These are phyloP conservation scores for Aphidius colemani DNA, from an alignment of 2,888 invertebrate species.

Conservation along the genomic window DNA sequence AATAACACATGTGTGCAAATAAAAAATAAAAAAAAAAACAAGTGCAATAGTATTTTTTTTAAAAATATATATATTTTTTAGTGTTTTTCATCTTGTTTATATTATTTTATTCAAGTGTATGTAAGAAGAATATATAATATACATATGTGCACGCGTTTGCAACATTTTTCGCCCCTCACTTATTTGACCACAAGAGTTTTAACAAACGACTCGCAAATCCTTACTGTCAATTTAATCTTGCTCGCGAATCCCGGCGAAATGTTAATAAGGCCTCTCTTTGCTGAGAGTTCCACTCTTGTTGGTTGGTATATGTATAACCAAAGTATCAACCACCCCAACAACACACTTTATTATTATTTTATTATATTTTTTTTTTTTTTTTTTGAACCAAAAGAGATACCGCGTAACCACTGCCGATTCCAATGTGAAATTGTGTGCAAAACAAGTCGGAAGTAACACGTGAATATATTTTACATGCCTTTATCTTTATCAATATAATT, in stretches of 20 bases:
- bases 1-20: too few species aligned
- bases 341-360: slow-evolving; percentile 7
- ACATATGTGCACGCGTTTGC: too few species aligned
- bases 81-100: too few species aligned
- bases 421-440: slow-evolving; percentile 38
- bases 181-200: slow-evolving; percentile 38
- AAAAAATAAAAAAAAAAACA: too few species aligned
- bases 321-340: slow-evolving; percentile 5
- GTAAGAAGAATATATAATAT: too few species aligned
- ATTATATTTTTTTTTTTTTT: slow-evolving; percentile 11
- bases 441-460: slow-evolving; percentile 14
- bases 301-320: too few species aligned
- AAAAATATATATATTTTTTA: too few species aligned
- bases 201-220: slow-evolving; percentile 61
- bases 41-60: too few species aligned
- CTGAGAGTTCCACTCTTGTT: slow-evolving; percentile 33
- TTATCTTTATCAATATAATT: too few species aligned
- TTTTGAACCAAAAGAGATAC: slow-evolving; percentile 32
- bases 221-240: slow-evolving; percentile 60
- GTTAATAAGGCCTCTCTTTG: slow-evolving; percentile 58
- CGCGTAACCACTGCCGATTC: slow-evolving; percentile 24
- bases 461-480: slow-evolving; percentile 19
- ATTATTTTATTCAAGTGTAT: too few species aligned
- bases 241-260: slow-evolving; percentile 58
- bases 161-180: slow-evolving; percentile 11